phyloP scores from a whole-genome alignment of 2,888 invertebrate species.

The Esperia sulphurella region DNA sequence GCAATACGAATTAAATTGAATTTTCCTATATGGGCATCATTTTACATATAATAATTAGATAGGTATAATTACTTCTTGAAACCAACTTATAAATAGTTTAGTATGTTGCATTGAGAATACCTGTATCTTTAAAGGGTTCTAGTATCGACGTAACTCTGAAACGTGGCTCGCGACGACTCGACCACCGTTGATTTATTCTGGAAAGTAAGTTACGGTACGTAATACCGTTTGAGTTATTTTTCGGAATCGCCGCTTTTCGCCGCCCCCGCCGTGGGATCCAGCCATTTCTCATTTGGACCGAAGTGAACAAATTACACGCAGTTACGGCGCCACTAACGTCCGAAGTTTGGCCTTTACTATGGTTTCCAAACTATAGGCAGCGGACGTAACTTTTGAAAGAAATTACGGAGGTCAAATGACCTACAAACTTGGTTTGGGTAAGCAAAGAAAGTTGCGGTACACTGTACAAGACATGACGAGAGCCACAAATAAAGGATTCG shows the following conservation, averaged over 20 bases:
- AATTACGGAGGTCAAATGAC: background rate
- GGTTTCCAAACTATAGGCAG: background rate
- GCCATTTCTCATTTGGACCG: constrained; percentile 51
- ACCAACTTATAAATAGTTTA: too few species aligned
- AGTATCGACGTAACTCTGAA: background rate
- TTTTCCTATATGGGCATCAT: too few species aligned
- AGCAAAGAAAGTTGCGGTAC: too few species aligned
- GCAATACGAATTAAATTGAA: too few species aligned
- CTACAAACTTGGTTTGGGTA: too few species aligned
- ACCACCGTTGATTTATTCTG: constrained; percentile 24
- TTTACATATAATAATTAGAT: too few species aligned
- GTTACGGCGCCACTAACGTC: constrained; percentile 44
- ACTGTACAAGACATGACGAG: too few species aligned
- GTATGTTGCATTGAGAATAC: too few species aligned
- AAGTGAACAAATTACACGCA: constrained; percentile 56
- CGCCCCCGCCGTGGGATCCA: constrained; percentile 20
- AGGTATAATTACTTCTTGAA: too few species aligned
- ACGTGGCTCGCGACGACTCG: background rate
- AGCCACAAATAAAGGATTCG: too few species aligned
- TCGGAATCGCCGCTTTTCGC: constrained; percentile 37
- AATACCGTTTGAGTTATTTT: constrained; percentile 47
- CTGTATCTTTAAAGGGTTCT: too few species aligned
- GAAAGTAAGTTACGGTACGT: constrained; percentile 19
- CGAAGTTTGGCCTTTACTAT: constrained; percentile 20
- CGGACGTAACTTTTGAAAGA: background rate